These are phyloP conservation scores for Paradoxurus hermaphroditus DNA, from an alignment of 2,113 vertebrate species.

Conservation along the genomic window DNA sequence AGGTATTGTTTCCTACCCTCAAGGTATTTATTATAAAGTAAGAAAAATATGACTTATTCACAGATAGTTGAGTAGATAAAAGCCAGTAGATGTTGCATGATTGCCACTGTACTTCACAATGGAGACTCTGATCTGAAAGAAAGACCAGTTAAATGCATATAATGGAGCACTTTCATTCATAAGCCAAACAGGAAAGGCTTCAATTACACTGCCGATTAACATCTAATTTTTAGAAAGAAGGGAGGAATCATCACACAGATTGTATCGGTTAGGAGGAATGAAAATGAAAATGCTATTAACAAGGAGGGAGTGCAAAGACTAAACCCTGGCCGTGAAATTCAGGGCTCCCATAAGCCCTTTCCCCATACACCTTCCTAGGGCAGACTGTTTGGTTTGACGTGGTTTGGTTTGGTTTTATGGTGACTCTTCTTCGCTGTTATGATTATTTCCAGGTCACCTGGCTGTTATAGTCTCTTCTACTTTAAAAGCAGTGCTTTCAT, in stretches of 20 bases:
- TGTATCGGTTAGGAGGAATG: neutral
- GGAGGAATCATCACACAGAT: slow-evolving; percentile 37
- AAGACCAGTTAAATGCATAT: slow-evolving; percentile 35
- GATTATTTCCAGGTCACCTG: neutral
- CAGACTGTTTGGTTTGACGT: neutral
- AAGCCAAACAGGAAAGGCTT: slow-evolving; percentile 51
- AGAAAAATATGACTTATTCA: neutral
- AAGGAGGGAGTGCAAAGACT: neutral
- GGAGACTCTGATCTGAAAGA: slow-evolving; percentile 53
- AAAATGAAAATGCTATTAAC: slow-evolving; percentile 26
- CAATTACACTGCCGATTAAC: slow-evolving; percentile 41
- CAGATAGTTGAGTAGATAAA: neutral
- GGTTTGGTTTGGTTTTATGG: neutral
- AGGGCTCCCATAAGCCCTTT: neutral
- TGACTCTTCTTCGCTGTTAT: neutral
- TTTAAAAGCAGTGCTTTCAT: slow-evolving; percentile 1
- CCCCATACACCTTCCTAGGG: neutral
- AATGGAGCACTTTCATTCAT: slow-evolving; percentile 37
- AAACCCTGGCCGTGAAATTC: neutral
- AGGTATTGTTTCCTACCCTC: neutral
- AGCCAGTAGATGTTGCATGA: neutral
- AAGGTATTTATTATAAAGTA: neutral
- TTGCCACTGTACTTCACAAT: slow-evolving; percentile 7
- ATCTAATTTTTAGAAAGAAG: slow-evolving; percentile 49
- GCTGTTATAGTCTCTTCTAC: neutral